phyloP scores from a whole-genome alignment of 92 coral and sea anemone species.

The Scolanthus callimorphus region DNA sequence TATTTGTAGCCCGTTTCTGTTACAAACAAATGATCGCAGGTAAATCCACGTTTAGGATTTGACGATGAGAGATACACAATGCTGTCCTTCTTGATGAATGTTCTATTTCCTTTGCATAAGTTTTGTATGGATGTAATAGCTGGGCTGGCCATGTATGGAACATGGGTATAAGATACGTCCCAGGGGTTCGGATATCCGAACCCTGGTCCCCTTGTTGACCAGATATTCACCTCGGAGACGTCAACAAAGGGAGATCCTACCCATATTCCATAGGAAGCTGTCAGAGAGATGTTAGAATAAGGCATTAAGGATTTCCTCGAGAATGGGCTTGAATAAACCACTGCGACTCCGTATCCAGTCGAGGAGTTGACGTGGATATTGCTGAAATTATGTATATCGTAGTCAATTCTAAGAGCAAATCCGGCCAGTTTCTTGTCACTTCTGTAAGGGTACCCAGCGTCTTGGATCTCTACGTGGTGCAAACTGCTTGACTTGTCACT shows the following conservation, averaged over 20 bases:
- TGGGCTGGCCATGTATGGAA: constrained; percentile 30
- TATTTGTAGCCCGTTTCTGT: constrained; percentile 42
- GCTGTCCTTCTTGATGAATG: constrained; percentile 15
- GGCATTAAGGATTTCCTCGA: constrained; percentile 22
- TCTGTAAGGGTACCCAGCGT: constrained; percentile 59
- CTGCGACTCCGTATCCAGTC: constrained; percentile 30
- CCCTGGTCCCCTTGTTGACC: constrained; percentile 28
- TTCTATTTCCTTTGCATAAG: constrained; percentile 26
- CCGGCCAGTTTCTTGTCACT: constrained; percentile 41
- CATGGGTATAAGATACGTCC: constrained; percentile 17
- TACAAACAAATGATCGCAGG: constrained; percentile 28
- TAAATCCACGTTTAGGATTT: constrained; percentile 13
- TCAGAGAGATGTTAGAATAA: constrained; percentile 23
- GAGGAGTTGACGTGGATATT: constrained; percentile 35
- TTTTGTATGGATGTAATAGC: constrained; percentile 7
- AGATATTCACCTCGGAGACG: constrained; percentile 30
- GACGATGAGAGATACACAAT: constrained; percentile 1
- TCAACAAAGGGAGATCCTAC: constrained; percentile 28
- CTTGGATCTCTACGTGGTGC: constrained; percentile 40
- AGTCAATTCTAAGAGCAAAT: constrained; percentile 41
- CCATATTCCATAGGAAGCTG: constrained; percentile 32
- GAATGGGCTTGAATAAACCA: constrained; percentile 26
- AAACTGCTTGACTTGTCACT: constrained; percentile 26
- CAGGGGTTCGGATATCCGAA: constrained; percentile 10
- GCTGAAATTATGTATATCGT: constrained; percentile 36